Percentiles rank a stretch among this genome's conserved stretches.
Evolutionary conservation across 2,113 vertebrate genomes (phyloP).

Genomic region (Microtus ochrogaster): DNA sequence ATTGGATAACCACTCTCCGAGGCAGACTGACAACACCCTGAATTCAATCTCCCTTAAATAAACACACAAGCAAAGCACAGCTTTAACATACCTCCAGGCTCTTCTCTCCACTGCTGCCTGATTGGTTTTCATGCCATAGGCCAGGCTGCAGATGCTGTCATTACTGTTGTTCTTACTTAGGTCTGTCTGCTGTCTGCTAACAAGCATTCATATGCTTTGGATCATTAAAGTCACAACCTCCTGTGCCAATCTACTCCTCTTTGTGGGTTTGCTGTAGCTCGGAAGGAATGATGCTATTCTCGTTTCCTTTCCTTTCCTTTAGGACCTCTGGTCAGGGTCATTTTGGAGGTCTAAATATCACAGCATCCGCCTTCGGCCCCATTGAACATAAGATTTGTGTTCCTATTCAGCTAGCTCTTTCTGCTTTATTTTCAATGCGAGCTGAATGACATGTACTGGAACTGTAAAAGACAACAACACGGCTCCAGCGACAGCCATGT

Average conservation of each 20-base stretch:
- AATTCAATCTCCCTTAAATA: constrained; percentile 86
- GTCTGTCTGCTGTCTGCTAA: constrained; percentile 75
- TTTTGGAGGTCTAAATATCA: constrained; percentile 14
- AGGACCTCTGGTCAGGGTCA: neutral
- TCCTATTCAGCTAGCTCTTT: constrained; percentile 52
- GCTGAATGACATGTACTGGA: constrained; percentile 35
- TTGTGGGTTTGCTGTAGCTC: neutral
- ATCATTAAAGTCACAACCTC: constrained; percentile 80
- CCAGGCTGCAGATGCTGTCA: constrained; percentile 79
- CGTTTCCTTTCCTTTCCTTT: constrained; percentile 16
- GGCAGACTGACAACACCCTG: constrained; percentile 72
- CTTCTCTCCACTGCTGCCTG: constrained; percentile 74
- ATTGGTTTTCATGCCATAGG: constrained; percentile 72
- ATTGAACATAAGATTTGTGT: neutral
- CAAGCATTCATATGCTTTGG: constrained; percentile 83
- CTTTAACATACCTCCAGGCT: constrained; percentile 81
- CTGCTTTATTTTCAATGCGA: constrained; percentile 59
- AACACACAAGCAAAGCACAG: constrained; percentile 81
- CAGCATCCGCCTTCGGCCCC: neutral
- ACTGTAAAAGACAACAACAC: constrained; percentile 5
- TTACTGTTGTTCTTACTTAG: constrained; percentile 73
- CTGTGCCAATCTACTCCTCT: constrained; percentile 69
- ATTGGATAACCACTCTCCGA: constrained; percentile 79
- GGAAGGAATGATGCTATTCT: constrained; percentile 40
- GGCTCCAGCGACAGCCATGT: constrained; percentile 54